Percentiles rank a stretch among this genome's conserved stretches.
phyloP scores from a whole-genome alignment of 2,797 vertebrate genomes.

The Melanogrammus aeglefinus region DNA sequence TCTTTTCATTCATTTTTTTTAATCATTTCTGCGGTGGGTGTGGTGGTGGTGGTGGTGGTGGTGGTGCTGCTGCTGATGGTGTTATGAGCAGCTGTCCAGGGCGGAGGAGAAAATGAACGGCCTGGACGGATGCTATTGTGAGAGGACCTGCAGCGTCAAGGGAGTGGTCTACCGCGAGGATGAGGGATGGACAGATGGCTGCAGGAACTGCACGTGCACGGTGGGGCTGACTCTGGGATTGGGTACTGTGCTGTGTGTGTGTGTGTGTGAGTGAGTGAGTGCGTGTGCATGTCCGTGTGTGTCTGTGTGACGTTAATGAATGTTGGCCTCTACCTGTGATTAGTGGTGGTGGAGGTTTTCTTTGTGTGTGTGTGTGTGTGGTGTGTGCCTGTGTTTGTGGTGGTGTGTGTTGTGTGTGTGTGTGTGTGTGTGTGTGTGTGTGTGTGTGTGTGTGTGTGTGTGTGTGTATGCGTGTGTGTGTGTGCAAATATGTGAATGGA shows the following conservation, averaged over 20 bases:
- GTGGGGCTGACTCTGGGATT: slow-evolving; percentile 65
- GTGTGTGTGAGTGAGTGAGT: slow-evolving; percentile 10
- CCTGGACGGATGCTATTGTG: slow-evolving; percentile 96
- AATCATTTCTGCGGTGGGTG: neutral
- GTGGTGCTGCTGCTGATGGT: neutral
- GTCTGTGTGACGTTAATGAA: slow-evolving; percentile 5
- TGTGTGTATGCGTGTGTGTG: neutral
- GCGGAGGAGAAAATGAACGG: slow-evolving; percentile 97
- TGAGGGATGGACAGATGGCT: slow-evolving; percentile 93
- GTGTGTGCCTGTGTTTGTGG: slow-evolving; percentile 14
- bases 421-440: slow-evolving; percentile 11
- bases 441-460: slow-evolving; percentile 3
- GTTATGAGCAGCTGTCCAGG: slow-evolving; percentile 82
- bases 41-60: neutral
- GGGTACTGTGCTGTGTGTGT: neutral
- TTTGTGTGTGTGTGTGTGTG: slow-evolving; percentile 3
- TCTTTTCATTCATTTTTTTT: neutral
- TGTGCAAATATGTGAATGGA: neutral
- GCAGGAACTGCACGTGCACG: slow-evolving; percentile 96
- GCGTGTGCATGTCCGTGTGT: slow-evolving; percentile 6
- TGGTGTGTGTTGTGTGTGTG: slow-evolving; percentile 12
- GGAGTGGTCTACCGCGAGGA: slow-evolving; percentile 88
- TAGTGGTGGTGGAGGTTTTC: neutral
- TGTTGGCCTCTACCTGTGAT: neutral
- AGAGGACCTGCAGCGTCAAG: slow-evolving; percentile 92